Evolutionary conservation across 2,113 vertebrate genomes (phyloP), one percentile per base, ranked within the genome.

Genomic region (Tragelaphus imberbis): DNA sequence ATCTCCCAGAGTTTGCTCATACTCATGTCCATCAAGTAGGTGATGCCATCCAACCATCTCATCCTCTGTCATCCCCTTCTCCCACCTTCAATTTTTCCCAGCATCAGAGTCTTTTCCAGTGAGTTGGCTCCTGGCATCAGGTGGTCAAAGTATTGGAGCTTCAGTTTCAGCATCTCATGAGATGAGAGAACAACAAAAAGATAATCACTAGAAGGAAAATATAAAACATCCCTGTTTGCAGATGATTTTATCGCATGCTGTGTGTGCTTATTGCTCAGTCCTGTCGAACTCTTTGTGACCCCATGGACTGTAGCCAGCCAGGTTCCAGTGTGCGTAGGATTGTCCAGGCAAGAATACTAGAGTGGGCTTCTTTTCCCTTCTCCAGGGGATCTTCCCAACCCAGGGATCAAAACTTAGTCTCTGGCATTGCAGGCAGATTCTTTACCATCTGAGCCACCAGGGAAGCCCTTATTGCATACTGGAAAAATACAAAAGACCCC

Each of bases 281-380:
- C 7, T 4, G 40, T 15, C 40, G 40, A 14, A 27, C 25, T 27
- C 71, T 75, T 40, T 77, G 71, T 27, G 71, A 44, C 40, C 23
- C 71, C 23, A 7, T 14, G 40, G 40, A 44, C 71, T 44, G 10
- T 75, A 44, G 71, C 71, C 6, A 0, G 36, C 68, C 36, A 40
- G 68, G 68, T 6, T 23, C 19, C 0, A 0, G 68, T 75, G 36
- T 13, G n/a, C 10, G 44, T 7, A 44, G 71, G 44, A 44, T 6
- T 77, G 21, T 44, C 71, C 23, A 13, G 71, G 71, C 23, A 27
- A 77, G 71, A 77, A 44, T 13, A 14, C 36, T 44, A 12, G 12
- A 77, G 40, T 44, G 23, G 71, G 71, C 12, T 77, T 25, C 71
- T 23, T 44, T 44, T 77, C 23, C 23, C 12, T 77, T 27, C 36